Evolutionary conservation across 2,113 vertebrate genomes (phyloP).

Genomic region (Entosphenus tridentatus): DNA sequence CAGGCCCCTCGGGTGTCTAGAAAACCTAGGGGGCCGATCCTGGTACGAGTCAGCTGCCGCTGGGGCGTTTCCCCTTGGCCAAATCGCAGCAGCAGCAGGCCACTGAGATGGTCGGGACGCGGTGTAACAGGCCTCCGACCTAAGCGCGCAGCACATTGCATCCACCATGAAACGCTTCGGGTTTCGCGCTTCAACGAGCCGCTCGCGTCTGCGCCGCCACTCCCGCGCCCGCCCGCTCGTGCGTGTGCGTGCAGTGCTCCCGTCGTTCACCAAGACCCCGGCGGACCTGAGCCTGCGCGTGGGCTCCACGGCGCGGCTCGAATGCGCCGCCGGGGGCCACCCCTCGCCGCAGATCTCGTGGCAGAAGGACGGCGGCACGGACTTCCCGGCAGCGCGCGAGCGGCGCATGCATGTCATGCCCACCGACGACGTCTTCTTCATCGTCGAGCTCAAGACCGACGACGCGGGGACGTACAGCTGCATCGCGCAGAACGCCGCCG

Average conservation of each 20-base stretch:
- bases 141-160: no score
- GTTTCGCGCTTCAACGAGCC: no score
- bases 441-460: slow-evolving; percentile 40
- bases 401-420: slow-evolving; percentile 54
- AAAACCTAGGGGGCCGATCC: no score
- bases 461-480: slow-evolving; percentile 49
- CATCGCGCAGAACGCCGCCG: slow-evolving; percentile 35
- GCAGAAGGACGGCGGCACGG: slow-evolving; percentile 48
- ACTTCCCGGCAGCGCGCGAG: slow-evolving; percentile 43
- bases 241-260: slow-evolving; percentile 23
- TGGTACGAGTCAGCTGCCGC: no score
- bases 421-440: slow-evolving; percentile 44
- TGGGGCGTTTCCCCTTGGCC: no score
- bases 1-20: no score
- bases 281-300: slow-evolving; percentile 44
- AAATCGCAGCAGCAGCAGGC: no score
- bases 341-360: slow-evolving; percentile 41
- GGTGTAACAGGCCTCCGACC: no score
- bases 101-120: no score
- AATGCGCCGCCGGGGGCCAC: slow-evolving; percentile 42
- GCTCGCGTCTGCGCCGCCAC: no score
- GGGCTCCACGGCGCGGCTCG: slow-evolving; percentile 37
- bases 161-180: no score
- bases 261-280: slow-evolving; percentile 43
- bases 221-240: no score